Evolutionary conservation across 2,888 invertebrate genomes (phyloP).

Genomic region (Augochlorella aurata): DNA sequence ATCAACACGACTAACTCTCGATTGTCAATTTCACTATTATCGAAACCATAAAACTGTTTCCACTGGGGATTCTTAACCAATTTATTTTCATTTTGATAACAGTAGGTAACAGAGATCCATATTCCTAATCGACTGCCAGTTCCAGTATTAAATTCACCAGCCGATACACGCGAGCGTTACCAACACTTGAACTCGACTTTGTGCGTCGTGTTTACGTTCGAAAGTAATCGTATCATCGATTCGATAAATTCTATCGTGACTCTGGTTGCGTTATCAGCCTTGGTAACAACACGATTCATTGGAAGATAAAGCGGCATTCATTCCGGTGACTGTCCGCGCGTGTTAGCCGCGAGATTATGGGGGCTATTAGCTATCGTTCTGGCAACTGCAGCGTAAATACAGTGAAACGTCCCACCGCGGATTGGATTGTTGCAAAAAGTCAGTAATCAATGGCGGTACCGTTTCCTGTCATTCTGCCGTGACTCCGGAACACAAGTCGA

Average conservation of each 20-base stretch:
- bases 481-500: conserved; percentile 18
- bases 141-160: neutral
- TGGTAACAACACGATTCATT: neutral
- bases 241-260: conserved; percentile 2
- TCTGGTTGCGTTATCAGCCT: neutral
- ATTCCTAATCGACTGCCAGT: neutral
- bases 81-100: too few relatives aligned
- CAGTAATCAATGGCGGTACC: conserved; percentile 25
- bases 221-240: neutral
- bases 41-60: too few relatives aligned
- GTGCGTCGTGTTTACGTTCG: too few relatives aligned
- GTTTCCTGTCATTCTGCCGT: conserved; percentile 25
- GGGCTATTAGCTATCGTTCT: neutral
- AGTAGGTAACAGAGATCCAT: too few relatives aligned
- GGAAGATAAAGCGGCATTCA: neutral
- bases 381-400: conserved; percentile 20
- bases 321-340: neutral
- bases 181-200: too few relatives aligned
- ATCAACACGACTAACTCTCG: too few relatives aligned
- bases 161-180: neutral
- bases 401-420: conserved; percentile 20
- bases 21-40: too few relatives aligned
- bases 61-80: too few relatives aligned
- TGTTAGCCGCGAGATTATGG: neutral
- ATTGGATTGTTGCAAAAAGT: conserved; percentile 22